Percentiles rank a stretch among this genome's conserved stretches.
phyloP scores from a whole-genome alignment of 1,140 invertebrate genomes.

The Heterodera carotae region DNA sequence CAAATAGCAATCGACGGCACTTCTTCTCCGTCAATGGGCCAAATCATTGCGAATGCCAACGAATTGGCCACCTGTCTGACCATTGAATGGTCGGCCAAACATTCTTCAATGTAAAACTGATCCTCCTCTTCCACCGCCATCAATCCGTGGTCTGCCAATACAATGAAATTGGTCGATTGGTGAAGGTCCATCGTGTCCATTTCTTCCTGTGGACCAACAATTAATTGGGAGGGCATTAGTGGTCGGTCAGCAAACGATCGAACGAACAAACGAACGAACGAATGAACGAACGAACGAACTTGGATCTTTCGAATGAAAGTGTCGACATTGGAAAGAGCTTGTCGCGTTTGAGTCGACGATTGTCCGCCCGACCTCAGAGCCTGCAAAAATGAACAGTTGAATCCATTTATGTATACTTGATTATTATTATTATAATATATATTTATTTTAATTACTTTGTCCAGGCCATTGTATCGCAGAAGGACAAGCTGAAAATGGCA shows the following conservation, averaged over 20 bases:
- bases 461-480: constrained; percentile 54
- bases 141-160: constrained; percentile 62
- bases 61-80: constrained; percentile 62
- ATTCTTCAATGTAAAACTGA: constrained; percentile 64
- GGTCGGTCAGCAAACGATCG: too few species aligned
- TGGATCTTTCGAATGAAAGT: constrained; percentile 53
- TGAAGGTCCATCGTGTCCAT: constrained; percentile 53
- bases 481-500: constrained; percentile 52
- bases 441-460: constrained; percentile 28
- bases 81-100: constrained; percentile 56
- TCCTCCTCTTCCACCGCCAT: constrained; percentile 58
- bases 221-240: not conserved
- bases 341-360: constrained; percentile 47
- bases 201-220: constrained; percentile 45
- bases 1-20: constrained; percentile 16
- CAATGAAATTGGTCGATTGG: constrained; percentile 60
- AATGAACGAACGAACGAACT: too few species aligned
- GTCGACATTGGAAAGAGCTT: constrained; percentile 53
- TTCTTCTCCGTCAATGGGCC: constrained; percentile 55
- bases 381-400: not conserved
- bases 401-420: too few species aligned
- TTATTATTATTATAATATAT: too few species aligned
- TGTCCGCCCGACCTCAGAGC: constrained; percentile 52
- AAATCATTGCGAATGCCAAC: constrained; percentile 60
- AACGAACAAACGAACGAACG: too few species aligned